Evolutionary conservation across 1,140 invertebrate genomes (phyloP).

Genomic region (Pachypsylla venusta): DNA sequence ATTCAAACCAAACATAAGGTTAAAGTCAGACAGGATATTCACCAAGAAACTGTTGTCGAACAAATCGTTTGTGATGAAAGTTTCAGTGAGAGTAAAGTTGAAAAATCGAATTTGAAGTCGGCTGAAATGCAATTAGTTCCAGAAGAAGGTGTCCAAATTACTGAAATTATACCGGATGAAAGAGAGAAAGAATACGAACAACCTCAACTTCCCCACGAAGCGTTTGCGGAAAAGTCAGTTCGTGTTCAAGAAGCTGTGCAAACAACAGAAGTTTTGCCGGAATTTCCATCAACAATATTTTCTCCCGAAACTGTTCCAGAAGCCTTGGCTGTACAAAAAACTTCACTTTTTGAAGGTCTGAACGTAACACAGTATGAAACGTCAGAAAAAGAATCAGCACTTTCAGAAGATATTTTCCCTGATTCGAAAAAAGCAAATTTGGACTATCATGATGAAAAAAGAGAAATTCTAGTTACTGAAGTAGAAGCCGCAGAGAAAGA

Average conservation of each 20-base stretch:
- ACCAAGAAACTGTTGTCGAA: slow-evolving; percentile 37
- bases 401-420: slow-evolving; percentile 30
- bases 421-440: slow-evolving; percentile 32
- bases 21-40: slow-evolving; percentile 32
- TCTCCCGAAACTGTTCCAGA: background rate
- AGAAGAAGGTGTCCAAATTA: slow-evolving; percentile 37
- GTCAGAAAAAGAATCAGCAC: slow-evolving; percentile 1
- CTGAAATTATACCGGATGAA: slow-evolving; percentile 33
- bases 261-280: background rate
- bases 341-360: background rate
- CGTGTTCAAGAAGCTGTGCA: background rate
- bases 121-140: slow-evolving; percentile 35
- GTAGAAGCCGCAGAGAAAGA: slow-evolving; percentile 39
- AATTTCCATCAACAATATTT: background rate
- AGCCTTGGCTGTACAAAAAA: background rate
- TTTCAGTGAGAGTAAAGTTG: slow-evolving; percentile 25
- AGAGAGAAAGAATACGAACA: slow-evolving; percentile 32
- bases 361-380: slow-evolving; percentile 1
- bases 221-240: background rate
- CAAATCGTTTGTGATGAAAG: slow-evolving; percentile 37
- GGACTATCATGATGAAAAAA: slow-evolving; percentile 35
- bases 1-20: slow-evolving; percentile 30
- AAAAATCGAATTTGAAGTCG: slow-evolving; percentile 30
- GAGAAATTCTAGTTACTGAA: slow-evolving; percentile 29
- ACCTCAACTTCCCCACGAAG: background rate